Percentiles rank a stretch among this genome's conserved stretches.
phyloP scores from a whole-genome alignment of 2,113 vertebrate genomes.

The Poicephalus gulielmi region DNA sequence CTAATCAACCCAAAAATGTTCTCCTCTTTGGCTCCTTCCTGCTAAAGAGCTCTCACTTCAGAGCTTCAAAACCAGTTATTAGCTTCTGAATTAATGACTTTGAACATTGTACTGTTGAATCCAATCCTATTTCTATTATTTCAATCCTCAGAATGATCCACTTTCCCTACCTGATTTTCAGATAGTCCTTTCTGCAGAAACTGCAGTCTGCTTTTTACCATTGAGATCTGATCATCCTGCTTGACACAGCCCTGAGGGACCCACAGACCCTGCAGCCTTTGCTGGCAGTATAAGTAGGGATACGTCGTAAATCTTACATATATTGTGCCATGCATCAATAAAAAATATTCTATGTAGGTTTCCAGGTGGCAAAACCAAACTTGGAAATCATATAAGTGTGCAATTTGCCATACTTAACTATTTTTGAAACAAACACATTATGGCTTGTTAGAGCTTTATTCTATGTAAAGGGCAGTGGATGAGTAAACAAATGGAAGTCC shows the following conservation, averaged over 20 bases:
- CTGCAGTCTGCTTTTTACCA: background rate
- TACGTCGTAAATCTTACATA: background rate
- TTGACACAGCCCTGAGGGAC: background rate
- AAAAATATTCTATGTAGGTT: background rate
- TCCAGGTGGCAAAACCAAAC: background rate
- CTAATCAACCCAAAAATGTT: background rate
- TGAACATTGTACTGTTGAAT: background rate
- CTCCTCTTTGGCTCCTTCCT: background rate
- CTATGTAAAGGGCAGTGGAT: background rate
- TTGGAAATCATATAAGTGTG: accelerated
- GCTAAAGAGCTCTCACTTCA: background rate
- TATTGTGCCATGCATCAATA: accelerated
- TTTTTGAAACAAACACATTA: background rate
- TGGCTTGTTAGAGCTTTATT: background rate
- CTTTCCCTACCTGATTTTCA: background rate
- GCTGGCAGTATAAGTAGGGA: accelerated
- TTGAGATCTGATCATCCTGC: background rate
- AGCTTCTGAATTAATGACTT: background rate
- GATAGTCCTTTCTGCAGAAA: background rate
- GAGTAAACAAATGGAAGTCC: background rate
- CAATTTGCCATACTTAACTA: background rate
- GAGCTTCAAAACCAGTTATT: background rate
- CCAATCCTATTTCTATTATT: background rate
- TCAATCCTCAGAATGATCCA: background rate
- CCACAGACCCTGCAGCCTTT: background rate